Percentiles rank a stretch among this genome's conserved stretches.
Evolutionary conservation across 2,113 vertebrate genomes (phyloP).

Genomic region (Platichthys flesus): DNA sequence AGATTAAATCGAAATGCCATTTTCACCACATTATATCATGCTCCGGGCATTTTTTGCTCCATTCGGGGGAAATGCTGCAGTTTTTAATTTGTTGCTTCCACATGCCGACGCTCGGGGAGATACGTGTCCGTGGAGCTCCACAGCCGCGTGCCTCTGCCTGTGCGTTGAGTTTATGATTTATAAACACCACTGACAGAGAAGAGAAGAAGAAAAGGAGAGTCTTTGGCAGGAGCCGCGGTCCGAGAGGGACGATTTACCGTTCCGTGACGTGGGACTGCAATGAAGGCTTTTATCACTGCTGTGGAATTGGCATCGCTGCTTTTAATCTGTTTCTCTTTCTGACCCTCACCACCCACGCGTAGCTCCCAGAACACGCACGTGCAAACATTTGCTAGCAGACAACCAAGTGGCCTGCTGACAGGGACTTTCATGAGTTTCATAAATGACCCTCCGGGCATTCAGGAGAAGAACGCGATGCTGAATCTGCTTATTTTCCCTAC

Average conservation of each 20-base stretch:
- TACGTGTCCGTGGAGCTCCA: constrained; percentile 25
- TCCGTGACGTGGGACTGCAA: constrained; percentile 26
- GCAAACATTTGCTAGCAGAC: constrained; percentile 21
- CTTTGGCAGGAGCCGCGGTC: constrained; percentile 42
- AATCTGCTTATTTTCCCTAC: constrained; percentile 29
- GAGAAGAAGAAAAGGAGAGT: constrained; percentile 41
- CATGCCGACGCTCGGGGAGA: neutral
- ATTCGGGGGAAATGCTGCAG: neutral
- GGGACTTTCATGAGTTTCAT: constrained; percentile 47
- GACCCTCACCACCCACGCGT: constrained; percentile 39
- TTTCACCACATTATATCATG: neutral
- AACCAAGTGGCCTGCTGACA: constrained; percentile 29
- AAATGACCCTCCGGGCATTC: constrained; percentile 41
- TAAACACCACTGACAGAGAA: constrained; percentile 45
- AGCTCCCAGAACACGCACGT: constrained; percentile 39
- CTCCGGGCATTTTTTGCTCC: neutral
- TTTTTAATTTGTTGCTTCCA: constrained; percentile 14
- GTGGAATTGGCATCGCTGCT: constrained; percentile 24
- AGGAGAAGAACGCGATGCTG: constrained; percentile 16
- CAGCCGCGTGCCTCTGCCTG: neutral
- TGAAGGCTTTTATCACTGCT: constrained; percentile 58
- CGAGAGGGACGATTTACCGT: constrained; percentile 47
- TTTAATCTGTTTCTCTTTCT: constrained; percentile 39
- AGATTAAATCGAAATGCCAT: neutral
- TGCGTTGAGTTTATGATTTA: constrained; percentile 64